phyloP scores from a whole-genome alignment of 2,113 vertebrate genomes.

The Thomomys bottae region DNA sequence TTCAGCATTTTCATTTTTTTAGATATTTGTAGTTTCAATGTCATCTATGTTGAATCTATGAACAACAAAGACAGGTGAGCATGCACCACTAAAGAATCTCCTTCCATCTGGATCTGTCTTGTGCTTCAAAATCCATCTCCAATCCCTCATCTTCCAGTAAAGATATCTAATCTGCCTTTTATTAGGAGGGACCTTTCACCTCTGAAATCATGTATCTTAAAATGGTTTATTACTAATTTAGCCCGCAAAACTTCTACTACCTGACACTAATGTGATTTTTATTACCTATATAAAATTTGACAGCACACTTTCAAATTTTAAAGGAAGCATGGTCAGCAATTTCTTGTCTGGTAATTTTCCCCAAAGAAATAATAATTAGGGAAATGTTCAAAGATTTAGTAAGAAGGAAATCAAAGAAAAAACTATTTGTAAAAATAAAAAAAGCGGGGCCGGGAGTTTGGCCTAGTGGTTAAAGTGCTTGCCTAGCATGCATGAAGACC shows the following conservation, averaged over 20 bases:
- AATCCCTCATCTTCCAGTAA: neutral
- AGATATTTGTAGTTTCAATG: neutral
- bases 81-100: neutral
- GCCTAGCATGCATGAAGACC: too few species aligned
- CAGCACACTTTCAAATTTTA: constrained; percentile 29
- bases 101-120: neutral
- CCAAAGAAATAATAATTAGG: constrained; percentile 59
- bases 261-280: neutral
- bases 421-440: constrained; percentile 42
- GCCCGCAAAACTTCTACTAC: neutral
- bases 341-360: constrained; percentile 29
- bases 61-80: neutral
- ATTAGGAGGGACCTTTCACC: neutral
- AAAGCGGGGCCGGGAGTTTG: too few species aligned
- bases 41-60: neutral
- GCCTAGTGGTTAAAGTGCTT: too few species aligned
- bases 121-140: neutral
- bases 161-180: neutral
- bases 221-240: constrained; percentile 19
- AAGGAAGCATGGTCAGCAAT: neutral
- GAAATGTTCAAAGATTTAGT: constrained; percentile 36
- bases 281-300: neutral
- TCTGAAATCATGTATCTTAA: neutral
- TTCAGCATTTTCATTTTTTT: constrained; percentile 45
- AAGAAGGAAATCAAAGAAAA: constrained; percentile 27